A percentile compares a stretch with the other conserved stretches of the same genome.
Conservation (phyloP, 92 coral and sea anemone genomes). For the Ricordea florida region DNA sequence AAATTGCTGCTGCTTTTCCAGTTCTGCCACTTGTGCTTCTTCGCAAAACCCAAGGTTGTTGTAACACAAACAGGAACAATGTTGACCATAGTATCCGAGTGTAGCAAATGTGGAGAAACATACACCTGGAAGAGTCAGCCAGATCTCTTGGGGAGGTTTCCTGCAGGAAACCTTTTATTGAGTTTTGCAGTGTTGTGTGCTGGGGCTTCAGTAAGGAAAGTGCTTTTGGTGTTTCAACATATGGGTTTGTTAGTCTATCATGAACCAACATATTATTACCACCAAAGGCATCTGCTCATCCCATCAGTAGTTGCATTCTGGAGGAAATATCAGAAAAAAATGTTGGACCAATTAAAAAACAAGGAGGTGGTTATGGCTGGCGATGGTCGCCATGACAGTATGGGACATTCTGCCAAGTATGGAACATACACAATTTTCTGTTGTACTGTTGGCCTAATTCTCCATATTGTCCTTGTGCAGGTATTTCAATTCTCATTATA, state of each 20-base stretch:
- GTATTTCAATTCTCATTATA: background rate
- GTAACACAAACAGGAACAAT: constrained; percentile 16
- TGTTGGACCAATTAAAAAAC: background rate
- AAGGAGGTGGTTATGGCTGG: constrained; percentile 24
- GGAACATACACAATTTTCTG: background rate
- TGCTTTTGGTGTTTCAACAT: constrained; percentile 5
- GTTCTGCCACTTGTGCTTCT: constrained; percentile 25
- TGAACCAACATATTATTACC: too few relatives aligned
- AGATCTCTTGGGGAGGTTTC: background rate
- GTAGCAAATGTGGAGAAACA: background rate
- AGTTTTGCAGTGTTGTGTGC: constrained; percentile 15
- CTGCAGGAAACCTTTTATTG: background rate
- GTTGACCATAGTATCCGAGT: background rate
- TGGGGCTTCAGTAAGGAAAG: constrained; percentile 10
- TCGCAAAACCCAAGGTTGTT: background rate
- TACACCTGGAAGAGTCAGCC: constrained; percentile 24
- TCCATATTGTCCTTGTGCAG: background rate
- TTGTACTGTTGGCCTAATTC: background rate
- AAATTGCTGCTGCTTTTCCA: constrained; percentile 3
- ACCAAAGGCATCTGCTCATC: constrained; percentile 1
- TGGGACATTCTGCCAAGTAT: too few relatives aligned
- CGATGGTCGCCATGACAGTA: too few relatives aligned
- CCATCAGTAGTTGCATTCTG: constrained; percentile 17
- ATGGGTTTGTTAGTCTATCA: too few relatives aligned
- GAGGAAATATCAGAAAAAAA: too few relatives aligned